Evolutionary conservation across 92 coral and sea anemone species (phyloP).

Genomic region (Plumapathes pennacea): DNA sequence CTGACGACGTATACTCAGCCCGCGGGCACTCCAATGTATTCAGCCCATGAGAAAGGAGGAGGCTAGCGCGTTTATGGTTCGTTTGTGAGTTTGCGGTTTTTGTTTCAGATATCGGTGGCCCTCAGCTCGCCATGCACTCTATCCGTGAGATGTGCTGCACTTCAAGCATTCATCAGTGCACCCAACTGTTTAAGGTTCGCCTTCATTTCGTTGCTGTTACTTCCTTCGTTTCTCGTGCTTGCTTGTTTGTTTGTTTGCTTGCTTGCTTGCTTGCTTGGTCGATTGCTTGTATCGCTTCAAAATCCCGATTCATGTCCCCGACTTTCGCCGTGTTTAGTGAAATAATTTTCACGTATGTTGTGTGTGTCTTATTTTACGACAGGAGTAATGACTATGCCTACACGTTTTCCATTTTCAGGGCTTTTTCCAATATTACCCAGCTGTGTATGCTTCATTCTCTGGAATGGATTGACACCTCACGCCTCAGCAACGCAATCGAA

Average conservation of each 20-base stretch:
- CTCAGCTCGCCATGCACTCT: constrained; percentile 97
- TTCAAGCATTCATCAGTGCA: constrained; percentile 76
- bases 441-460: constrained; percentile 59
- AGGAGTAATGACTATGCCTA: too few species aligned
- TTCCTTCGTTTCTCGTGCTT: too few species aligned
- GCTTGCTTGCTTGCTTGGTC: neutral
- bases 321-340: too few species aligned
- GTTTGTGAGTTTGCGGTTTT: neutral
- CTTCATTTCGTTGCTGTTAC: neutral
- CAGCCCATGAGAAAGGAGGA: too few species aligned
- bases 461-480: too few species aligned
- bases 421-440: constrained; percentile 77
- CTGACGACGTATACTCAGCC: too few species aligned
- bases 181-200: constrained; percentile 78
- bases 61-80: neutral
- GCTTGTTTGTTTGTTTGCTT: neutral
- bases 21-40: too few species aligned
- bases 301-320: too few species aligned
- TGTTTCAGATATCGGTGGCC: constrained; percentile 82
- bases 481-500: too few species aligned
- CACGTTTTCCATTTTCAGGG: constrained; percentile 46
- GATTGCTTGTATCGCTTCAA: too few species aligned
- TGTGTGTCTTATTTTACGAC: too few species aligned
- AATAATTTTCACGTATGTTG: too few species aligned
- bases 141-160: constrained; percentile 97